Conservation (phyloP, 2,888 invertebrate species). For the Crioceris asparagi region DNA sequence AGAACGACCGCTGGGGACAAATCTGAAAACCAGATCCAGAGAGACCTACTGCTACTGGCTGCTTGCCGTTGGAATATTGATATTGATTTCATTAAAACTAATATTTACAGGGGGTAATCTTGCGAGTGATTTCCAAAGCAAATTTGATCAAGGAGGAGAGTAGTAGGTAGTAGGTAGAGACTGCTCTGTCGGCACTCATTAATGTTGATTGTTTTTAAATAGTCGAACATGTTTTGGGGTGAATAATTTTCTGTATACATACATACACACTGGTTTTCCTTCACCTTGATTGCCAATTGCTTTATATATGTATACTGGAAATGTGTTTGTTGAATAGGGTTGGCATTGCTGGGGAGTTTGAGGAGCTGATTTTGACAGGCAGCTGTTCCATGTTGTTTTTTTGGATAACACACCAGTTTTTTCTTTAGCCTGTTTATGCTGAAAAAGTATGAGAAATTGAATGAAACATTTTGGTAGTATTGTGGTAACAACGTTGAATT, state of each 20-base stretch:
- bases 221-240: slow-evolving; percentile 7
- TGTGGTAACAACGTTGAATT: no score
- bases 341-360: no score
- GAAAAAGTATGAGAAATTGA: no score
- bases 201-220: slow-evolving; percentile 22
- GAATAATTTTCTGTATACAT: neutral
- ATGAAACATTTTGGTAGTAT: no score
- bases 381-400: no score
- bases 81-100: slow-evolving; percentile 40
- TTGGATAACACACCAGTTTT: no score
- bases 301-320: no score
- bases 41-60: slow-evolving; percentile 6
- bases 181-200: slow-evolving; percentile 17
- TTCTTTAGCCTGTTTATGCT: no score
- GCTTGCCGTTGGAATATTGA: slow-evolving; percentile 24
- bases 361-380: no score
- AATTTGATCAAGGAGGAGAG: slow-evolving; percentile 33
- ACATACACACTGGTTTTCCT: no score
- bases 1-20: slow-evolving; percentile 32
- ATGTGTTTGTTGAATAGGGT: no score
- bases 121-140: slow-evolving; percentile 38
- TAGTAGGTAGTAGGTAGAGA: slow-evolving; percentile 14
- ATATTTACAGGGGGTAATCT: slow-evolving; percentile 40
- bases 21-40: slow-evolving; percentile 7
- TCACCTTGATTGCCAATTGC: no score